Percentiles rank a stretch among this genome's conserved stretches.
Conservation (phyloP, 2,888 invertebrate species). For the Ephialtes manifestator region DNA sequence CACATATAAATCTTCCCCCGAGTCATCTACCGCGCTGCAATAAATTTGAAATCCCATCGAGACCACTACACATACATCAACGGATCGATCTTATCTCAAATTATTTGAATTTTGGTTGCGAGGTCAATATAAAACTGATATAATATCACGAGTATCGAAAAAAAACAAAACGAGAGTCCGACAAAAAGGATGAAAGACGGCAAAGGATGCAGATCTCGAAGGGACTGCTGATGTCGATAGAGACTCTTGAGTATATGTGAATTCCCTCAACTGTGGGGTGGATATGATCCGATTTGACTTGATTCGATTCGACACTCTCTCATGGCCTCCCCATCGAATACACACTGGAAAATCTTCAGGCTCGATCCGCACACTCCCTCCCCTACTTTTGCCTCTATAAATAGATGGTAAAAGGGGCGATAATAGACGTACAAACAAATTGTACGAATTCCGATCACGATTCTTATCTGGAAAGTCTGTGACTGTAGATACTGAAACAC, state of each 20-base stretch:
- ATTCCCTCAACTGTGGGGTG: slow-evolving; percentile 3
- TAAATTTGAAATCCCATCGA: not conserved
- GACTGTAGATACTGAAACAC: not conserved
- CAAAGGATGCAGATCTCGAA: slow-evolving; percentile 50
- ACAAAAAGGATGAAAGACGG: slow-evolving; percentile 5
- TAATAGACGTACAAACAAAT: slow-evolving; percentile 58
- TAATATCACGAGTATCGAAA: not conserved
- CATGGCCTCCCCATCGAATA: slow-evolving; percentile 29
- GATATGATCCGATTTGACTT: slow-evolving; percentile 60
- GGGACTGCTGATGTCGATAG: slow-evolving; percentile 24
- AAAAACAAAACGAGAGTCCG: not conserved
- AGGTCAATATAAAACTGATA: slow-evolving; percentile 10
- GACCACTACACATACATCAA: not conserved
- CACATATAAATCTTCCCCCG: not conserved
- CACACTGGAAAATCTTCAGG: slow-evolving; percentile 15
- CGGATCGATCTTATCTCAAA: slow-evolving; percentile 9
- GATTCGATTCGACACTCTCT: slow-evolving; percentile 61
- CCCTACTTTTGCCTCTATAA: slow-evolving; percentile 22
- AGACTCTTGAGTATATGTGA: slow-evolving; percentile 30
- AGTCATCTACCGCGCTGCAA: not conserved
- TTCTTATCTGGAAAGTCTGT: slow-evolving; percentile 36
- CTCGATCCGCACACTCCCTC: not conserved
- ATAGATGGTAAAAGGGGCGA: slow-evolving; percentile 48
- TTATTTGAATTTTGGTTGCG: slow-evolving; percentile 14
- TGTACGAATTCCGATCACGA: slow-evolving; percentile 58